Conservation (phyloP, 64 coral and sea anemone genomes). For the Orbicella faveolata region DNA sequence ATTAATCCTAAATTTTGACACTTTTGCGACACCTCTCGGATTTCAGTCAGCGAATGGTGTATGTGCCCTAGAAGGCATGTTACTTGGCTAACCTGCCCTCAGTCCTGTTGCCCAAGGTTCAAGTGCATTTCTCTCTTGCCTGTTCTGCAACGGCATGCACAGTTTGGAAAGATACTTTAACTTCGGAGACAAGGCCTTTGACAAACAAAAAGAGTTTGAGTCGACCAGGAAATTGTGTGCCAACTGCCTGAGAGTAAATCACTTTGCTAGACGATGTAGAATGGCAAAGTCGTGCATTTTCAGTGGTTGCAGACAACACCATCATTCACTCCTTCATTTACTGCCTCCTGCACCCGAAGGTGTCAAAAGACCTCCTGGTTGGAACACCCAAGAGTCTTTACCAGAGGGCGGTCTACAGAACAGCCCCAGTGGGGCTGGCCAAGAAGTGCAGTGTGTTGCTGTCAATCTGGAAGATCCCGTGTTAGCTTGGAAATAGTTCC, state of each 20-base stretch:
- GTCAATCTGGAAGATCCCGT: too few species aligned
- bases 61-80: too few species aligned
- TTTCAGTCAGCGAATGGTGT: neutral
- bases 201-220: conserved; percentile 16
- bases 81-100: too few species aligned
- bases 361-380: too few species aligned
- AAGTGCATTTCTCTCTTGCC: neutral
- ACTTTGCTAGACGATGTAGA: conserved; percentile 26
- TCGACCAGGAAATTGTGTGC: conserved; percentile 37
- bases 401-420: too few species aligned
- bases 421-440: too few species aligned
- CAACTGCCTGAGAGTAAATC: conserved; percentile 40
- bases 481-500: conserved; percentile 18
- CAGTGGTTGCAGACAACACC: conserved; percentile 9
- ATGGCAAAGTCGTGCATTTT: neutral
- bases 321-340: conserved; percentile 18
- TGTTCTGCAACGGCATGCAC: conserved; percentile 15
- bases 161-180: conserved; percentile 39
- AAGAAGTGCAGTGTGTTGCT: too few species aligned
- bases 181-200: conserved; percentile 17
- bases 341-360: too few species aligned
- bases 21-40: too few species aligned
- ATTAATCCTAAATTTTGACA: neutral
- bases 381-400: too few species aligned
- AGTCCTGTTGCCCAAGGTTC: too few species aligned